A percentile compares a stretch with the other conserved stretches of the same genome.
Conservation (phyloP, 2,888 invertebrate genomes). For the Bombylius discolor region DNA sequence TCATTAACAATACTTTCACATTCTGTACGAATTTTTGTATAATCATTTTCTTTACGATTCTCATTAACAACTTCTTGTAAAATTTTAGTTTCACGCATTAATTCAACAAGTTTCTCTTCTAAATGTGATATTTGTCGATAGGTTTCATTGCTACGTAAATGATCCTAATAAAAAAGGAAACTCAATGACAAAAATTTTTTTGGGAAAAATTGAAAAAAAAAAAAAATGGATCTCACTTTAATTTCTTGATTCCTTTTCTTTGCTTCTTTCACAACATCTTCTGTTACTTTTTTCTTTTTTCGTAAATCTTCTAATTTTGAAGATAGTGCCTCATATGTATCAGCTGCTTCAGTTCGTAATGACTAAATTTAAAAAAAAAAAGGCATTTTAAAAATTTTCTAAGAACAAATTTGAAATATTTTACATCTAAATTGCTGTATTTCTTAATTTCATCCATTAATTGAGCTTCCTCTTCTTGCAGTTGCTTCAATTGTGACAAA, state of each 20-base stretch:
- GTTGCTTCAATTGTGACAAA: slow-evolving; percentile 12
- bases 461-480: slow-evolving; percentile 12
- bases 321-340: slow-evolving; percentile 15
- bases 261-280: slow-evolving; percentile 16
- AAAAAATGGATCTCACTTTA: slow-evolving; percentile 11
- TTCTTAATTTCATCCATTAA: slow-evolving; percentile 14
- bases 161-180: slow-evolving; percentile 4
- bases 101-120: slow-evolving; percentile 17
- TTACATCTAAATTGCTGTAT: slow-evolving; percentile 15
- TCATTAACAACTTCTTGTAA: slow-evolving; percentile 13
- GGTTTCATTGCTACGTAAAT: slow-evolving; percentile 16
- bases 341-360: slow-evolving; percentile 16
- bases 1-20: background rate
- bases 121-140: slow-evolving; percentile 19
- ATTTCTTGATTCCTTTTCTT: slow-evolving; percentile 14
- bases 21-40: background rate
- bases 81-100: slow-evolving; percentile 16
- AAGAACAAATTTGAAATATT: background rate
- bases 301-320: slow-evolving; percentile 15
- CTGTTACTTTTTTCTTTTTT: slow-evolving; percentile 17
- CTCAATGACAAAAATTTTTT: background rate
- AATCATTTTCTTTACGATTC: slow-evolving; percentile 10
- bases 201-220: background rate
- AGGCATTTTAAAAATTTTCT: background rate
- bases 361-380: background rate